A percentile compares a stretch with the other conserved stretches of the same genome.
Conservation (phyloP, 2,113 vertebrate genomes). For the Callospermophilus lateralis region DNA sequence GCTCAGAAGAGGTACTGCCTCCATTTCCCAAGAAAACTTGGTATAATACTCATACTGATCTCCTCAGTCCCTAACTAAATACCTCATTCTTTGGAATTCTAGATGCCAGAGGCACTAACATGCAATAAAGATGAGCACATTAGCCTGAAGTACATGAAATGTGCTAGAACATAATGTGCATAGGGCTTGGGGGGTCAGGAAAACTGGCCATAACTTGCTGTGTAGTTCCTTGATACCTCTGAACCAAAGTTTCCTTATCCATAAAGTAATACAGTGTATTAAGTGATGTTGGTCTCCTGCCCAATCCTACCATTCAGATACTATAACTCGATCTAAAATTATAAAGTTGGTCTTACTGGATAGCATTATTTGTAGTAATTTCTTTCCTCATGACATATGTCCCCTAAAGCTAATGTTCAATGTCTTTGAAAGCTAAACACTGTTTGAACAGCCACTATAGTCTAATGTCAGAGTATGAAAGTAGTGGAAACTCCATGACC, state of each 20-base stretch:
- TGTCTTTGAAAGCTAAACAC: conserved; percentile 14
- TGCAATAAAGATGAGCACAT: neutral
- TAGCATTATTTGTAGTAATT: neutral
- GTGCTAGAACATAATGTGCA: accelerated
- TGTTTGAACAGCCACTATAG: neutral
- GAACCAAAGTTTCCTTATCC: neutral
- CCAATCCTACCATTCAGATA: neutral
- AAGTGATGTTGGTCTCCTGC: neutral
- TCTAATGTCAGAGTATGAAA: neutral
- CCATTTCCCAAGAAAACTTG: neutral
- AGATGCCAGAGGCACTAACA: neutral
- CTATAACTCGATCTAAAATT: neutral
- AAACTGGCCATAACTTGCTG: neutral
- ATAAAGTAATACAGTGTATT: neutral
- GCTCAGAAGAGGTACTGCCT: neutral
- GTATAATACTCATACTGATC: neutral
- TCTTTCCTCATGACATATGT: neutral
- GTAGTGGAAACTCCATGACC: neutral
- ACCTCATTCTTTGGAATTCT: neutral
- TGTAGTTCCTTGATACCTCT: neutral
- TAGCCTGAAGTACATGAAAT: neutral
- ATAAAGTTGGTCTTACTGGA: neutral
- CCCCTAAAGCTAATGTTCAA: neutral
- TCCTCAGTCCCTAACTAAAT: neutral
- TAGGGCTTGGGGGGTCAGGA: neutral